These are phyloP conservation scores for Mionectes olivaceus DNA, from an alignment of 2,797 vertebrate species.

Conservation along the genomic window DNA sequence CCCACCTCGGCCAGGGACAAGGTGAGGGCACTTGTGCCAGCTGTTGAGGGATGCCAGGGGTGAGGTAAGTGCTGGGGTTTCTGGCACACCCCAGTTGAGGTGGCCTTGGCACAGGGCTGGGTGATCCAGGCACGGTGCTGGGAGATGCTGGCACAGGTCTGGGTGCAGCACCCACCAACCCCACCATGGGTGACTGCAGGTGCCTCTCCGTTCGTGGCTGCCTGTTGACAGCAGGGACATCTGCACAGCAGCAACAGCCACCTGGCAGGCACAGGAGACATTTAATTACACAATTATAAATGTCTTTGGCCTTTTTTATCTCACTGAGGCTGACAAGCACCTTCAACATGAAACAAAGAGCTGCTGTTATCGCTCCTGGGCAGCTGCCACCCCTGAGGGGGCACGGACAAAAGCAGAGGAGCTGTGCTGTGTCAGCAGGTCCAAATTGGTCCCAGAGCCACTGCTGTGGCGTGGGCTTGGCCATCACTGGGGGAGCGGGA, in stretches of 20 bases:
- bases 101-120: not conserved
- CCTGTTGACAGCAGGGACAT: not conserved
- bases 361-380: conserved; percentile 33
- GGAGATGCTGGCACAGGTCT: not conserved
- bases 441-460: not conserved
- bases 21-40: rapidly evolving
- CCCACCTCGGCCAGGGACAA: rapidly evolving
- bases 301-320: conserved; percentile 54
- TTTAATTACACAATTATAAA: conserved; percentile 64
- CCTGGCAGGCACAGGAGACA: conserved; percentile 13
- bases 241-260: not conserved
- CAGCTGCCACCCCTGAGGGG: not conserved
- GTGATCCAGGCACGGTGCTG: rapidly evolving
- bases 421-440: not conserved
- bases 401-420: not conserved
- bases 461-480: not conserved
- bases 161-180: not conserved
- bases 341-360: conserved; percentile 57
- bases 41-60: not conserved
- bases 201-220: not conserved
- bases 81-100: not conserved
- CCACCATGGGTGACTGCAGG: rapidly evolving
- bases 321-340: conserved; percentile 6
- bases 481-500: not conserved
- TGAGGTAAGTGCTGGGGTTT: not conserved